Conservation (phyloP, 2,888 invertebrate genomes). For the Druceiella hillmani region DNA sequence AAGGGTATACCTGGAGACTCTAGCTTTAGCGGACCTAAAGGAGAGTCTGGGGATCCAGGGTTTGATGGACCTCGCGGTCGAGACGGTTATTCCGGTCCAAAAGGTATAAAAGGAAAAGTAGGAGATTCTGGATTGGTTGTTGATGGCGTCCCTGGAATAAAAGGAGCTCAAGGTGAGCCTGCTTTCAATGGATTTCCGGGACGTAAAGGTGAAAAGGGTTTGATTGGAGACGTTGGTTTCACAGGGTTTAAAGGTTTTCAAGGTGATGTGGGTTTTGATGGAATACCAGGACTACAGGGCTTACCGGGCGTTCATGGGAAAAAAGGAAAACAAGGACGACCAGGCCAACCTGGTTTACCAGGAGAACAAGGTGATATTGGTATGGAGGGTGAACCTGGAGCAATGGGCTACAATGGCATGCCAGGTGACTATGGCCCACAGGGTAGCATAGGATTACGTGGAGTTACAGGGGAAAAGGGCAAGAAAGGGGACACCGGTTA, state of each 20-base stretch:
- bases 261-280: conserved; percentile 50
- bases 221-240: conserved; percentile 50
- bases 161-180: conserved; percentile 57
- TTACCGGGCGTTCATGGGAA: conserved; percentile 52
- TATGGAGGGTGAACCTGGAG: conserved; percentile 39
- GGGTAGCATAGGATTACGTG: conserved; percentile 46
- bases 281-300: conserved; percentile 55
- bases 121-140: conserved; percentile 51
- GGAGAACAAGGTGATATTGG: conserved; percentile 39
- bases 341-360: conserved; percentile 34
- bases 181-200: conserved; percentile 52
- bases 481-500: conserved; percentile 37
- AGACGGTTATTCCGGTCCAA: conserved; percentile 40
- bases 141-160: conserved; percentile 46
- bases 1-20: conserved; percentile 55
- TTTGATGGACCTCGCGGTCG: conserved; percentile 50
- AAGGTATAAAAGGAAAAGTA: conserved; percentile 52
- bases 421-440: conserved; percentile 47
- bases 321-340: conserved; percentile 42
- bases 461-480: conserved; percentile 50
- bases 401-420: conserved; percentile 50
- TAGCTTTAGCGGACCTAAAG: conserved; percentile 41
- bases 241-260: conserved; percentile 42
- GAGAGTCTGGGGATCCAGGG: conserved; percentile 34
- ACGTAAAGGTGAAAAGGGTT: conserved; percentile 48